Base-by-base conservation (phyloP, 2,888 invertebrate genomes). In the Dromius quadrimaculatus region DNA sequence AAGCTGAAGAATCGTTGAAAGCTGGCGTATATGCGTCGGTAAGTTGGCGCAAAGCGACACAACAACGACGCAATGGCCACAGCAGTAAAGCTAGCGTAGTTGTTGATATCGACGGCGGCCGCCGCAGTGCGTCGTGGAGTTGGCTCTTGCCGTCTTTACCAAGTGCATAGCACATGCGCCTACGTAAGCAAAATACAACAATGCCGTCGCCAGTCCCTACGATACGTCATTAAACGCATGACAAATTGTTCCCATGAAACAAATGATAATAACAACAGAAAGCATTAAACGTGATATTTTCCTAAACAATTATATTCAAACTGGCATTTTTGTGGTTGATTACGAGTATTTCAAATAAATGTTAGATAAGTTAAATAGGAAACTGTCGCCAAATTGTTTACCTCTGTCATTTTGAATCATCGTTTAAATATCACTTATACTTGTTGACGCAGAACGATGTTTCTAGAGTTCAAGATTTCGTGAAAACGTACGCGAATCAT, bases 61-160 rank as follows among this genome's bases (percentile, higher is more conserved):
- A 59, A 28, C 13, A 36, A 59, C 66, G 66, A 15, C 57, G 57
- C 38, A 22, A 22, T 54, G 66, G 66, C 65, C 38, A 34, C 47
- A 66, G 34, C 74, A 72, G 34, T 71, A 68, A 74, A 75, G 75
- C 77, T 76, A 72, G 77, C 78, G 80, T 80, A n/a, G n/a, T n/a
- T 81, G 81, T 80, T 79, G 81, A 81, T 79, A 80, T 79, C 79
- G 79, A 78, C 78, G 77, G 75, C 77, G 79, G 77, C 85, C 86
- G 86, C 84, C 84, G 83, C 80, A 81, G 80, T 82, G 81, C 80
- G 77, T 75, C 78, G 73, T 71, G 76, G 23, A 23, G 76, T 73
- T 77, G 76, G 78, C 72, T 74, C 75, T 79, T 78, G 77, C 77
- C 79, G 78, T 72, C 74, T 75, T 79, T 78, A 77, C 77, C 79